These are phyloP conservation scores for Ostrea edulis DNA, from an alignment of 1,140 invertebrate genomes.

Conservation along the genomic window DNA sequence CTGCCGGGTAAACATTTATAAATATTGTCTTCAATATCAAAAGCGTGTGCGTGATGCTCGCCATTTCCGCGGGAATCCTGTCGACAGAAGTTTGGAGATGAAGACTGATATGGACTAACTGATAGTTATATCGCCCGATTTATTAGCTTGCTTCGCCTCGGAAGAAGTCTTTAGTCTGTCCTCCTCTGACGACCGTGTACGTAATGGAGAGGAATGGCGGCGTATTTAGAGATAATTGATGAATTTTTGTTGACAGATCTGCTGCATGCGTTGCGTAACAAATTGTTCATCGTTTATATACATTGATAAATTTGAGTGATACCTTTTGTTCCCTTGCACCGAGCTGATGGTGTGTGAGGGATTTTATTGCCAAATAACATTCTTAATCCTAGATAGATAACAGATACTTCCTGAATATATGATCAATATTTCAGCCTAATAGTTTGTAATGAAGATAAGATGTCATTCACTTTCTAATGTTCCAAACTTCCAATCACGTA, in stretches of 20 bases:
- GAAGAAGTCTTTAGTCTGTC: constrained; percentile 6
- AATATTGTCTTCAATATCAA: constrained; percentile 38
- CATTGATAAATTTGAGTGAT: constrained; percentile 4
- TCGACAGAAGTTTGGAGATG: constrained; percentile 34
- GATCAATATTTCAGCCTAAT: neutral
- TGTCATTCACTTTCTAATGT: neutral
- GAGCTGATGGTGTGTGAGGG: neutral
- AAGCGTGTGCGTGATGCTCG: constrained; percentile 25
- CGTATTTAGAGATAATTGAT: constrained; percentile 24
- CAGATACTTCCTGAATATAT: neutral
- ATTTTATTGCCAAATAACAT: neutral
- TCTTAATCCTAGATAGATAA: neutral
- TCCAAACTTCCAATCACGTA: neutral
- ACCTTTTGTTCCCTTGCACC: constrained; percentile 27
- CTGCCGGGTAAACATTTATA: constrained; percentile 9
- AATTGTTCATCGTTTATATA: constrained; percentile 36
- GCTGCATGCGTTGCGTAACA: constrained; percentile 22
- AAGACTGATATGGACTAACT: constrained; percentile 20
- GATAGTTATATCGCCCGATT: constrained; percentile 26
- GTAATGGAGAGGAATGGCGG: neutral
- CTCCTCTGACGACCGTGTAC: neutral
- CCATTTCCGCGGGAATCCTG: constrained; percentile 17
- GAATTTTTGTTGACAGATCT: neutral
- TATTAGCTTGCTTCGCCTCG: constrained; percentile 3
- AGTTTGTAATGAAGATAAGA: neutral